Evolutionary conservation across 2,888 invertebrate genomes (phyloP), one percentile per base, ranked within the genome.

Genomic region (Dermolepida albohirtum): DNA sequence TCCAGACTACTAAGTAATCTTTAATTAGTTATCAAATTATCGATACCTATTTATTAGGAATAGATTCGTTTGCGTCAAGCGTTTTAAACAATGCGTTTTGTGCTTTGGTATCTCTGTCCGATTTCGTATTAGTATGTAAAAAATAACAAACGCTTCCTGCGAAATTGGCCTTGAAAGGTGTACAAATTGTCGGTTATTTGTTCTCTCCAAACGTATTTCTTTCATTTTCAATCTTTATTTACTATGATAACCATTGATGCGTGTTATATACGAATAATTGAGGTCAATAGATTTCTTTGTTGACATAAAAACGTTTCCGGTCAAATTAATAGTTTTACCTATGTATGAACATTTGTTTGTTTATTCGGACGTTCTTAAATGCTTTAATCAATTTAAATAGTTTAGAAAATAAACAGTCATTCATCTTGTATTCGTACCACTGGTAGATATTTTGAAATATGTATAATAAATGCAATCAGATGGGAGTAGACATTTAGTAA

Each of bases 81-180:
- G 41, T 43, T 43, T 44, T 43, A 57, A 57, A 57, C 57, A 57
- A 57, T 57, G 44, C 8, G 14, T 43, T 44, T n/a, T 57, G 57
- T 57, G n/a, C 2, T 44, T 43, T 57, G 16, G 29, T 57, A 57
- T 57, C 57, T 43, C 41, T 44, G 57, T 27, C 14, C 57, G 8
- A 29, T 43, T 57, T 11, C 57, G 22, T 57, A 57, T 57, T 57
- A 57, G 44, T 57, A 57, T 57, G 57, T 57, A 17, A 44, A 57
- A 57, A 44, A 43, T 44, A 57, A 43, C 57, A 16, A 17, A 43
- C 12, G 44, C 44, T 57, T 57, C 57, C 57, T 17, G 22, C 57
- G 22, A 57, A 22, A 57, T 44, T 57, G 44, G 12, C 57, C 57
- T 57, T 57, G 57, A 34, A n/a, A 40, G n/a, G 34, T 34, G 10